A percentile compares a stretch with the other conserved stretches of the same genome.
These are phyloP conservation scores for Aromia moschata DNA, from an alignment of 2,888 invertebrate species.

Conservation along the genomic window DNA sequence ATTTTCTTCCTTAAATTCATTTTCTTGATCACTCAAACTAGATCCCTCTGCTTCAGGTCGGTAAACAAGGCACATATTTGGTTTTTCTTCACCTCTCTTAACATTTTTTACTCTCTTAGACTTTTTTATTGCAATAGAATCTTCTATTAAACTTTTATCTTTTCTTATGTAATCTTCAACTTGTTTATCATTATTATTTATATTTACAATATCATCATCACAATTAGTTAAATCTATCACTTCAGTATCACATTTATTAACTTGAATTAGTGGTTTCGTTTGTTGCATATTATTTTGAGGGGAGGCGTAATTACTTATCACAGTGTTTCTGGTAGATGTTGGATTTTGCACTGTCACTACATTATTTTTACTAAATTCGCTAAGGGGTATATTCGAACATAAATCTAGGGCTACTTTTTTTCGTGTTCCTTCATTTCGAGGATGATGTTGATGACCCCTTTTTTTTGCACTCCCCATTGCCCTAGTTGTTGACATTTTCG, in stretches of 20 bases:
- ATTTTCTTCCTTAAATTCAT: slow-evolving; percentile 55
- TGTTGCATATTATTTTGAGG: slow-evolving; percentile 56
- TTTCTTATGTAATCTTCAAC: slow-evolving; percentile 24
- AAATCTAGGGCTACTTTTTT: slow-evolving; percentile 66
- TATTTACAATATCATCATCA: slow-evolving; percentile 54
- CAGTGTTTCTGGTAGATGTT: slow-evolving; percentile 44
- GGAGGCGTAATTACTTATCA: slow-evolving; percentile 48
- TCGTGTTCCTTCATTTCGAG: slow-evolving; percentile 67
- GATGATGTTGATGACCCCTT: slow-evolving; percentile 81
- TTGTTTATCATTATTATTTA: slow-evolving; percentile 35
- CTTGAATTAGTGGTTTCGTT: slow-evolving; percentile 35
- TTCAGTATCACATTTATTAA: slow-evolving; percentile 49
- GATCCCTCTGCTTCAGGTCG: slow-evolving; percentile 63
- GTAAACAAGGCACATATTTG: slow-evolving; percentile 55
- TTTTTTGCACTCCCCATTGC: slow-evolving; percentile 71
- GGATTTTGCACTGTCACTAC: slow-evolving; percentile 44
- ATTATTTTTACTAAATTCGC: slow-evolving; percentile 49
- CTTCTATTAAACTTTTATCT: slow-evolving; percentile 40
- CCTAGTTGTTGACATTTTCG: slow-evolving; percentile 70
- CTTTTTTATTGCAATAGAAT: slow-evolving; percentile 49
- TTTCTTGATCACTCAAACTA: slow-evolving; percentile 65
- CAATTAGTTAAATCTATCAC: slow-evolving; percentile 62
- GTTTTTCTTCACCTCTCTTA: slow-evolving; percentile 33
- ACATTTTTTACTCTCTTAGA: slow-evolving; percentile 31
- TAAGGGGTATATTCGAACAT: slow-evolving; percentile 46